Evolutionary conservation across 2,888 invertebrate species (phyloP).

Genomic region (Troilus luridus): DNA sequence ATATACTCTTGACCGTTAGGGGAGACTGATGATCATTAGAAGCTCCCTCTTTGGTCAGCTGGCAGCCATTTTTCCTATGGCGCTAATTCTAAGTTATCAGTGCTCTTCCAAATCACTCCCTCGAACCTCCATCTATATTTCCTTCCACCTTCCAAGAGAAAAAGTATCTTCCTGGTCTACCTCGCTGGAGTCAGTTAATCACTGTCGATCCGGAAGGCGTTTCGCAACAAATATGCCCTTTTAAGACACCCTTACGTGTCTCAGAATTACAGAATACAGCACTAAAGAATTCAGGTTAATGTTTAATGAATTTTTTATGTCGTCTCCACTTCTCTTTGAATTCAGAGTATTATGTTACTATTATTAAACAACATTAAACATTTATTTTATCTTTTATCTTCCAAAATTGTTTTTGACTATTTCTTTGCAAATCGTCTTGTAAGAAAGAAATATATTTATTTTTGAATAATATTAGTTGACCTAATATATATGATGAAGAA

Average conservation of each 20-base stretch:
- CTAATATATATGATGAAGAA: no score
- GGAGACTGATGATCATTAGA: background rate
- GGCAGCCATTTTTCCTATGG: background rate
- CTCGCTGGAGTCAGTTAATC: background rate
- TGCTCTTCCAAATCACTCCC: conserved; percentile 23
- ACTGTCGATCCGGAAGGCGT: background rate
- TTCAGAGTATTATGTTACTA: no score
- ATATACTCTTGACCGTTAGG: background rate
- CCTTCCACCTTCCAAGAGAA: background rate
- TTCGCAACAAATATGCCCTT: background rate
- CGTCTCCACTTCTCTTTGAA: no score
- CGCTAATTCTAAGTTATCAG: conserved; percentile 40
- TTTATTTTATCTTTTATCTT: no score
- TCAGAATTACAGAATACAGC: no score
- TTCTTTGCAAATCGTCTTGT: no score
- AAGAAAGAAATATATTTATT: no score
- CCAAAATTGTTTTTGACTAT: no score
- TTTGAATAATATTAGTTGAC: no score
- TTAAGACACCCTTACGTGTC: background rate
- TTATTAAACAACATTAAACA: no score
- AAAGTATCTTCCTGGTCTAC: background rate
- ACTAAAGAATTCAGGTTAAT: no score
- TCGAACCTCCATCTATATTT: background rate
- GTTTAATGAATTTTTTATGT: no score
- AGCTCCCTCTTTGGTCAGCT: conserved; percentile 16